Conservation (phyloP, 2,797 vertebrate genomes). For the Sebastes minor region DNA sequence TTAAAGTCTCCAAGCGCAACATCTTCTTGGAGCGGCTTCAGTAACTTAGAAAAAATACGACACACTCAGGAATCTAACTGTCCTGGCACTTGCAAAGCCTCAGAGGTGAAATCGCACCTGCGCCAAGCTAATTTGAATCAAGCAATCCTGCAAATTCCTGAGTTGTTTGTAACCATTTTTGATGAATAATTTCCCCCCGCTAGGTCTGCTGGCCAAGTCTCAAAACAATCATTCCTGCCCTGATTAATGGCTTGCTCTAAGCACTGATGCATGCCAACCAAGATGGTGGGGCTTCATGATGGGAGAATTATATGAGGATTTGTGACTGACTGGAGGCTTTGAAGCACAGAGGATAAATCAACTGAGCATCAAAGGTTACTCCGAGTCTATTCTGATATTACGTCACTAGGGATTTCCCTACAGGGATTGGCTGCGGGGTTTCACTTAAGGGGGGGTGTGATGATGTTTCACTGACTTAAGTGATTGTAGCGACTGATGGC, state of each 20-base stretch:
- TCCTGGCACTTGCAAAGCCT: constrained; percentile 17
- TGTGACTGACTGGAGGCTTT: constrained; percentile 37
- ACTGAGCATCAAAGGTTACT: constrained; percentile 28
- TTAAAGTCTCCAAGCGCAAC: neutral
- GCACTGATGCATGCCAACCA: constrained; percentile 52
- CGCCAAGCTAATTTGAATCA: constrained; percentile 47
- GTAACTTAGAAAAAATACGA: constrained; percentile 5
- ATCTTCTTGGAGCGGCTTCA: neutral
- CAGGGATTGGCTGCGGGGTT: neutral
- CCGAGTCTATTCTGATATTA: constrained; percentile 25
- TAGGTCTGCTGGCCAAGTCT: constrained; percentile 48
- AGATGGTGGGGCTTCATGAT: constrained; percentile 53
- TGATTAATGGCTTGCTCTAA: constrained; percentile 67
- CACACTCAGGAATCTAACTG: neutral
- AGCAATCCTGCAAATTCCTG: constrained; percentile 28
- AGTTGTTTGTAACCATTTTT: constrained; percentile 59
- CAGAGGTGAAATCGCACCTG: constrained; percentile 34
- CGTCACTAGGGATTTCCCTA: constrained; percentile 23
- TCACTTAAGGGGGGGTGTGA: neutral
- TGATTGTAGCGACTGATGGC: neutral
- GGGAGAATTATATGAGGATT: constrained; percentile 52
- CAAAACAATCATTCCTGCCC: constrained; percentile 64
- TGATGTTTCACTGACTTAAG: neutral
- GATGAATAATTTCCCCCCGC: constrained; percentile 46
- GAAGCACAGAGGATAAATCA: constrained; percentile 36